Evolutionary conservation across 1,140 invertebrate species (phyloP).

Genomic region (Halesus radiatus): DNA sequence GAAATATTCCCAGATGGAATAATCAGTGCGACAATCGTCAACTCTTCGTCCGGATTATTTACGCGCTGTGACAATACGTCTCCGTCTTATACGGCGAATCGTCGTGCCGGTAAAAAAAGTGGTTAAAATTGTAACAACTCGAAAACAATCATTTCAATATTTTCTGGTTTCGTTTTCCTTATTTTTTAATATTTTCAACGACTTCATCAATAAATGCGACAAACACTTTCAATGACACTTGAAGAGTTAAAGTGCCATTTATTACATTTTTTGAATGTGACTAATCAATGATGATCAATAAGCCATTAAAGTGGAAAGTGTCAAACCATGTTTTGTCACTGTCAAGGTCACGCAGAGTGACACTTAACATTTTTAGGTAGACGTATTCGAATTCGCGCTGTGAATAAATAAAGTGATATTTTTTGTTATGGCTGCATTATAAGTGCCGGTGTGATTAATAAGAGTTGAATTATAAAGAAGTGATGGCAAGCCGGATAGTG

Average conservation of each 20-base stretch:
- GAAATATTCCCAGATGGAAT: slow-evolving; percentile 16
- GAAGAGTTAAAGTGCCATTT: too few species aligned
- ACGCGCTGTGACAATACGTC: slow-evolving; percentile 27
- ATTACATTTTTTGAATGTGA: too few species aligned
- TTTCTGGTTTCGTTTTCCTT: too few species aligned
- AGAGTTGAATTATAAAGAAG: slow-evolving; percentile 52
- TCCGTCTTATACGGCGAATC: not conserved
- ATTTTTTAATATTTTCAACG: too few species aligned
- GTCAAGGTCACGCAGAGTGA: too few species aligned
- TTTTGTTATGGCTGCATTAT: not conserved
- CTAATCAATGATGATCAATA: too few species aligned
- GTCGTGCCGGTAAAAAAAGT: slow-evolving; percentile 25
- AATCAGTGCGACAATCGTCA: slow-evolving; percentile 13
- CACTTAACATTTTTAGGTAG: too few species aligned
- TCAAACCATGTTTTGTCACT: too few species aligned
- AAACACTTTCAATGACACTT: too few species aligned
- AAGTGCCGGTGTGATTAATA: not conserved
- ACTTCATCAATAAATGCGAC: too few species aligned
- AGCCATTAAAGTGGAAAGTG: too few species aligned
- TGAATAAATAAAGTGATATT: not conserved
- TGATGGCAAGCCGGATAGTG: slow-evolving; percentile 67
- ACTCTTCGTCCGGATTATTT: slow-evolving; percentile 11
- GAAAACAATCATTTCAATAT: not conserved
- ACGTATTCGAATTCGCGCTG: too few species aligned
- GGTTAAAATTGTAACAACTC: not conserved